Evolutionary conservation across 2,888 invertebrate genomes (phyloP), one percentile per base, ranked within the genome.

Genomic region (Helleia helle): DNA sequence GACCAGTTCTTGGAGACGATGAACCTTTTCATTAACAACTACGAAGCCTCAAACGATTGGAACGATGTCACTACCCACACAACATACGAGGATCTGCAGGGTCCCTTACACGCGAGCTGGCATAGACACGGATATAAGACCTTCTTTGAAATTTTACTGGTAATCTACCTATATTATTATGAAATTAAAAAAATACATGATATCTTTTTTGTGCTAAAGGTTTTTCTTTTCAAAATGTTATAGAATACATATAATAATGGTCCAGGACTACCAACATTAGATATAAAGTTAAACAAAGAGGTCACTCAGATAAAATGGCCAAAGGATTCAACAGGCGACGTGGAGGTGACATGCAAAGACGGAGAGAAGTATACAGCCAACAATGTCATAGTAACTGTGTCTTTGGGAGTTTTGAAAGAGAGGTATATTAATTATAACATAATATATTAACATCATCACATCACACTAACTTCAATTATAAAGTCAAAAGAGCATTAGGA

Each of bases 361-460:
- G 89, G 88, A 0, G 56, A 73, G 1, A 49, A 54, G 0, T 89
- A 86, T 48, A 60, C 55, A 13, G 89, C 90, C 0, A 87, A 88
- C 51, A 88, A 89, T 54, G 89, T 90, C 1, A 87, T 93, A 17
- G 72, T 91, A 0, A 93, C 93, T 0, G 76, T 88, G 0, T 90
- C 93, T 0, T 61, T 93, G 0, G 93, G 92, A 0, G 90, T 90
- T 0, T 66, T 93, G 9, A 92, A 92, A 58, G 84, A 85, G 13
- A 69, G 70, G 80, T 80, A 48, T 47, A 53, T 42, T 13, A 15
- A n/a, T 5, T 5, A 11, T 2, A 8, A 6, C 2, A 6, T 28
- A n/a, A n/a, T n/a, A n/a, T n/a, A n/a, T n/a, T n/a, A n/a, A n/a
- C n/a, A n/a, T n/a, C n/a, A n/a, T n/a, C n/a, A n/a, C n/a, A n/a